These are phyloP conservation scores for Cyclargus thomasi DNA, from an alignment of 1,140 invertebrate genomes.

Conservation along the genomic window DNA sequence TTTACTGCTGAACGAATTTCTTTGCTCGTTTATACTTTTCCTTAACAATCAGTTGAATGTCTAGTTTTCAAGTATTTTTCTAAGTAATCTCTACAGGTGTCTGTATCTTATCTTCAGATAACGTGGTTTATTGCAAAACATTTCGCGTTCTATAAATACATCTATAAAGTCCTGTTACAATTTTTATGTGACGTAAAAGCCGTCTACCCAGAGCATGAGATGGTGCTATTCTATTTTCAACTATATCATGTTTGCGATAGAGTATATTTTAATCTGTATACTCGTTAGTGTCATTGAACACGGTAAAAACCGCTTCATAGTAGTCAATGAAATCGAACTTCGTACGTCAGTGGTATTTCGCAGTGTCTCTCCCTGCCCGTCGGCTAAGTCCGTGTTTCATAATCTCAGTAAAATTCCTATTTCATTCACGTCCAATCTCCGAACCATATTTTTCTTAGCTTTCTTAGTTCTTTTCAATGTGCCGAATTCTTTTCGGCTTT, in stretches of 20 bases:
- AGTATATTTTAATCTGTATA: not conserved
- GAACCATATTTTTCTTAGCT: not conserved
- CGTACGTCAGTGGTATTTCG: not conserved
- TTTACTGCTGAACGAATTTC: too few relatives aligned
- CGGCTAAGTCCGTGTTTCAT: not conserved
- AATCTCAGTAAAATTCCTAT: not conserved
- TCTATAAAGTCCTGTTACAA: not conserved
- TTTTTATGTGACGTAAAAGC: not conserved
- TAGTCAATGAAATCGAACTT: not conserved
- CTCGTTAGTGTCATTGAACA: not conserved
- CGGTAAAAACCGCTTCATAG: not conserved
- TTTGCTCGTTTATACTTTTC: too few relatives aligned
- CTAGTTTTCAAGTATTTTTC: not conserved
- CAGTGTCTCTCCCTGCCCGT: not conserved
- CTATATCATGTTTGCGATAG: not conserved
- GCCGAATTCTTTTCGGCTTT: too few relatives aligned
- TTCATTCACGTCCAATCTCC: not conserved
- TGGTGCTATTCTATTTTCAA: not conserved
- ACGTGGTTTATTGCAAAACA: not conserved
- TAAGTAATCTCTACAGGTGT: not conserved
- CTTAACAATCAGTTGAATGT: not conserved
- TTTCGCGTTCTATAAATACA: not conserved
- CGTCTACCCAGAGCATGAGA: not conserved
- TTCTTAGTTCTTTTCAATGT: too few relatives aligned
- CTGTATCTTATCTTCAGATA: not conserved